Conservation (phyloP, 2,113 vertebrate species). For the Burhinus oedicnemus region DNA sequence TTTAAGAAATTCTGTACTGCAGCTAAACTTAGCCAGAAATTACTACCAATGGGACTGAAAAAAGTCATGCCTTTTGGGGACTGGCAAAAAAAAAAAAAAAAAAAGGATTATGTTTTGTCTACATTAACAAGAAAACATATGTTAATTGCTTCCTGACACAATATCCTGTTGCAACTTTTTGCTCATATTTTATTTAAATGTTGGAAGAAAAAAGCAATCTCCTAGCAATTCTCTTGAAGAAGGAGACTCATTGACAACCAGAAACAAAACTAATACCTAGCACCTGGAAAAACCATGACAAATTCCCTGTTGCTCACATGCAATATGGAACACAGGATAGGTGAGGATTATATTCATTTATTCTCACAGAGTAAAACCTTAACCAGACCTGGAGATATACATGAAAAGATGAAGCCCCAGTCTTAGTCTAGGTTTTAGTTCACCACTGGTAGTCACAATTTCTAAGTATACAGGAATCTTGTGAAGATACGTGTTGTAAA, state of each 20-base stretch:
- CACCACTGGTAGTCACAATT: neutral
- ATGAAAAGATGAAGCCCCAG: neutral
- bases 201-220: accelerated
- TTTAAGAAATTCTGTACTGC: neutral
- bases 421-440: neutral
- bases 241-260: neutral
- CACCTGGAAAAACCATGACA: neutral
- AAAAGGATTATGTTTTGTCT: neutral
- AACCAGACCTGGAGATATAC: neutral
- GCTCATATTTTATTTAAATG: neutral
- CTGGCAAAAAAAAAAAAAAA: neutral
- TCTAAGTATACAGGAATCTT: neutral
- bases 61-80: neutral
- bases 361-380: neutral
- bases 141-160: neutral
- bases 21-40: neutral
- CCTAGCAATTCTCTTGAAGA: neutral
- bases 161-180: neutral
- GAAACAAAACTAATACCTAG: neutral
- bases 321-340: neutral
- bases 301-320: neutral
- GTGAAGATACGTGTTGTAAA: neutral
- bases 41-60: neutral
- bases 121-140: neutral
- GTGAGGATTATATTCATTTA: neutral